Base-by-base conservation (phyloP, 2,113 vertebrate species). In the Amazona vittata region DNA sequence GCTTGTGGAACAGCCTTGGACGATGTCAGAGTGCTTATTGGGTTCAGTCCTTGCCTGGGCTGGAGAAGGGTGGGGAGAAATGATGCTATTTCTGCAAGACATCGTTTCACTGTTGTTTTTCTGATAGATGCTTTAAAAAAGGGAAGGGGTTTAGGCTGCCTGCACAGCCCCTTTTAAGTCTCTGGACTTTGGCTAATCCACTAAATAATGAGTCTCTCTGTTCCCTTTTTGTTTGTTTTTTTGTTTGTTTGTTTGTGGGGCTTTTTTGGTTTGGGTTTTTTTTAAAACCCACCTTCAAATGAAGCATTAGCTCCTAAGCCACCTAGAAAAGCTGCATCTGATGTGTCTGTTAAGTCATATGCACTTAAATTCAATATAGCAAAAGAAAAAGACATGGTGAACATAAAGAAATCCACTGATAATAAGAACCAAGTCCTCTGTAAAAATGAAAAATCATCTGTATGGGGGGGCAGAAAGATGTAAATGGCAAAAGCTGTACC, bases 291-390 rank as follows among this genome's bases (percentile, higher is more conserved):
- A 83, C 9, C 46, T 83, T 92, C 71, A 96, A 80, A 93, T 92
- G 85, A 92, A 92, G 50, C 47, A 93, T 95, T 93, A 95, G 71
- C 83, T 94, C 93, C 93, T 89, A 77, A 97, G 91, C 39, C 89
- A 91, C 71, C 89, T 88, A 70, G 93, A 93, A 93, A 94, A 90
- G 92, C 59, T 92, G 65, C 80, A 89, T 96, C 85, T 96, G 89
- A 71, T 93, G 37, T 80, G 75, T 93, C 90, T 91, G 64, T 86
- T 52, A 96, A 96, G 80, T 73, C 76, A 83, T 91, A 91, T 92
- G 74, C 55, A 65, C 83, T 94, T 77, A 89, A 94, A 97, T 96
- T 94, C 89, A 92, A 86, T 91, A 86, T 39, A 89, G 75, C 62
- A 91, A 77, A 84, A 87, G 82, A 94, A 94, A 39, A 94, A 91